Conservation (phyloP, 2,888 invertebrate species). For the Stenichneumon culpator region DNA sequence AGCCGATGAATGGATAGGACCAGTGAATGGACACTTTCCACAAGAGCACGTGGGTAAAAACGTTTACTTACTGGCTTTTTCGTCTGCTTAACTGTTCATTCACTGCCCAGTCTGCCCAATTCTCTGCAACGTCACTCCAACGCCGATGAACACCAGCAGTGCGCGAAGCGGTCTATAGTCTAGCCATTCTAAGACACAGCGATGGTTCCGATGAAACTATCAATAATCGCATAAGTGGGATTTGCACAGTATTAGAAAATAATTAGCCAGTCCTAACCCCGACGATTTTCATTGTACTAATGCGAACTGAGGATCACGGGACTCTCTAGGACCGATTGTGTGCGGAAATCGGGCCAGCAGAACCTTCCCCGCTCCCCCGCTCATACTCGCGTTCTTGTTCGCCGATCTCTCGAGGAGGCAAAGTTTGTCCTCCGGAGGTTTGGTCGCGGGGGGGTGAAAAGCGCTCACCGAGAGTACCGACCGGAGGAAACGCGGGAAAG, state of each 20-base stretch:
- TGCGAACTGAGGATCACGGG: not conserved
- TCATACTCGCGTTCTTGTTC: not conserved
- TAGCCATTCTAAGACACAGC: not conserved
- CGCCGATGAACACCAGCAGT: too few species aligned
- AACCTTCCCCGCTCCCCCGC: not conserved
- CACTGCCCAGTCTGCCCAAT: too few species aligned
- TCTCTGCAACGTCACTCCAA: too few species aligned
- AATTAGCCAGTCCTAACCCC: not conserved
- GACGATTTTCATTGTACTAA: not conserved
- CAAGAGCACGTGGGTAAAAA: too few species aligned
- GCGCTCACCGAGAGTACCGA: conserved; percentile 21
- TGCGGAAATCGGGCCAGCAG: conserved; percentile 5
- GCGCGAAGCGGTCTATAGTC: not conserved
- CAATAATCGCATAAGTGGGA: not conserved
- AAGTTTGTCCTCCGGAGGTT: conserved; percentile 53
- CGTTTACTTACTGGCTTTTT: too few species aligned
- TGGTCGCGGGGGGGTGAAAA: conserved; percentile 13
- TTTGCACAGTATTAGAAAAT: not conserved
- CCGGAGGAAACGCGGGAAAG: not conserved
- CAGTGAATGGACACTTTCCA: too few species aligned
- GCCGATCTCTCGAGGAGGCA: conserved; percentile 24
- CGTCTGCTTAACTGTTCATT: too few species aligned
- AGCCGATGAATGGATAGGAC: too few species aligned
- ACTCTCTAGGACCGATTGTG: conserved; percentile 29
- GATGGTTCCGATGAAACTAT: not conserved